Evolutionary conservation across 2,797 vertebrate genomes (phyloP), one percentile per base, ranked within the genome.

Genomic region (Caiman crocodilus): DNA sequence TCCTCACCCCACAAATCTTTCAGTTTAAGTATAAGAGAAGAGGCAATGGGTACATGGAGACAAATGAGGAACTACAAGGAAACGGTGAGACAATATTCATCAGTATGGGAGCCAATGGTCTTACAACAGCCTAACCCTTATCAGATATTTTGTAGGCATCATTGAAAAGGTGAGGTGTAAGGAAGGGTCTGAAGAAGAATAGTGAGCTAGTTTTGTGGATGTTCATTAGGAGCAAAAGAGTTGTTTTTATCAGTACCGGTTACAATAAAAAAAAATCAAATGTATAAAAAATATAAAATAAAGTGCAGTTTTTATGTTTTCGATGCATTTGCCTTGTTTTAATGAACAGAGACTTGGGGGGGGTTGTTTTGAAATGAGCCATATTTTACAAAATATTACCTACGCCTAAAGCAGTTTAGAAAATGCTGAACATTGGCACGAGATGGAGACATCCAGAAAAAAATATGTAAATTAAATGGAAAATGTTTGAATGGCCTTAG

Each of bases 311-410:
- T 89, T 96, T 92, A 93, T 25, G 60, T 95, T 97, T 96, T 93
- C 28, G 82, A 98, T 94, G 97, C 92, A 96, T 96, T 95, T 91
- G 94, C 97, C 96, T 97, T 96, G 93, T 94, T 98, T 98, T 98
- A 97, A 98, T 97, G 85, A 96, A 93, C 84, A 0, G 23, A 95
- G 6, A 76, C 81, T 95, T 91, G 90, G 81, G 75, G 73, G 90
- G 74, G 88, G 81, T 96, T 93, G 92, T 73, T 95, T 82, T 85
- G 84, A 96, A 97, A 69, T 57, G 95, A 97, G 96, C 90, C 3
- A 87, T 93, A 55, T 59, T 93, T 97, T 96, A 98, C 96, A 97
- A 98, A 98, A 96, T 92, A 82, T 21, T 93, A 96, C 95, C 97
- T 95, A 96, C 90, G 84, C 97, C 91, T 96, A 96, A 96, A 95